Evolutionary conservation across 2,797 vertebrate species (phyloP).

Genomic region (Saxicola maurus): DNA sequence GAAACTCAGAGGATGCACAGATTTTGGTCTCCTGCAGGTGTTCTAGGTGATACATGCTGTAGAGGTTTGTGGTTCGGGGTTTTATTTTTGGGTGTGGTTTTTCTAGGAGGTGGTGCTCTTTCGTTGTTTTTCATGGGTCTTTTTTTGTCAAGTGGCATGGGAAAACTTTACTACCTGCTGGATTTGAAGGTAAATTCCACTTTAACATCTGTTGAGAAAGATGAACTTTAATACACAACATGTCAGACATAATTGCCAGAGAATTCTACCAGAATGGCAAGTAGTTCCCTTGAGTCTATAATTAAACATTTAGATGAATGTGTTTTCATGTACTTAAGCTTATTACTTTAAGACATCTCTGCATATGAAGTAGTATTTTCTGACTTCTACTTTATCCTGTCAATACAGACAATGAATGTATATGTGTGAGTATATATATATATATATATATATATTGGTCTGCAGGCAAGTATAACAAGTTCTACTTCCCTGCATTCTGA

Average conservation of each 20-base stretch:
- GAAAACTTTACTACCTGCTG: background rate
- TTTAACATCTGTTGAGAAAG: background rate
- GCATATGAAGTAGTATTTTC: background rate
- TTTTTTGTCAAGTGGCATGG: background rate
- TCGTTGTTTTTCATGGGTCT: background rate
- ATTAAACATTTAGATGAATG: background rate
- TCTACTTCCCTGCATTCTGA: background rate
- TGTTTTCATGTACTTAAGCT: background rate
- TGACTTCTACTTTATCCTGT: background rate
- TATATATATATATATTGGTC: background rate
- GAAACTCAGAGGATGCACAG: background rate
- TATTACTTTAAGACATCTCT: background rate
- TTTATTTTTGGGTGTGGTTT: background rate
- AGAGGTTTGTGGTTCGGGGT: background rate
- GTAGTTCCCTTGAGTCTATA: background rate
- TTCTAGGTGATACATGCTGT: background rate
- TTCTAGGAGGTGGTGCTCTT: background rate
- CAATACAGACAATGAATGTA: background rate
- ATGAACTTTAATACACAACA: background rate
- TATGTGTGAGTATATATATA: background rate
- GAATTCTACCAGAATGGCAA: background rate
- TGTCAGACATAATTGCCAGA: background rate
- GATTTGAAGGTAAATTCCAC: background rate
- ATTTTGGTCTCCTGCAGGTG: background rate
- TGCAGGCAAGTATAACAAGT: background rate